These are phyloP conservation scores for Coturnix japonica DNA, from an alignment of 2,113 vertebrate genomes.

Conservation along the genomic window DNA sequence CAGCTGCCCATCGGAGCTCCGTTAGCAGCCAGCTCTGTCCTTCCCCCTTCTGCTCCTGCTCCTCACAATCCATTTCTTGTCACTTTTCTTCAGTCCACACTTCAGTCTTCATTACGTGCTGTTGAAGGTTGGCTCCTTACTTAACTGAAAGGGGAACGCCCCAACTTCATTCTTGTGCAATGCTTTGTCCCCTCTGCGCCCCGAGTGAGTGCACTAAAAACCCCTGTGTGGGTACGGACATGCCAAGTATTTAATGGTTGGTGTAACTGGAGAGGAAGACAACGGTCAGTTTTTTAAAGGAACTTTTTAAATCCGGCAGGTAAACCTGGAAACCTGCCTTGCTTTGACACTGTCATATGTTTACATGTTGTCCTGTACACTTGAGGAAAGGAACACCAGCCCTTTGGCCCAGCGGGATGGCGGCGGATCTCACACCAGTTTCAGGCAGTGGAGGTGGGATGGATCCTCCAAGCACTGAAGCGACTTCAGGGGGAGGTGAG, in stretches of 20 bases:
- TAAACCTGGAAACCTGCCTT: constrained; percentile 33
- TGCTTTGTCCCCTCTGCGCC: constrained; percentile 50
- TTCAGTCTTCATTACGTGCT: constrained; percentile 4
- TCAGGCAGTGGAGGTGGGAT: background rate
- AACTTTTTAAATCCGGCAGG: constrained; percentile 63
- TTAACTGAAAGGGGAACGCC: background rate
- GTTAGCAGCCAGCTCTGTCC: constrained; percentile 46
- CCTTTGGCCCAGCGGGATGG: background rate
- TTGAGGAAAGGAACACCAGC: constrained; percentile 62
- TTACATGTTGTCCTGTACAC: constrained; percentile 74
- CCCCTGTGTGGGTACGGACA: constrained; percentile 47
- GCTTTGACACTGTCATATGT: constrained; percentile 70
- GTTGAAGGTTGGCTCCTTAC: constrained; percentile 35
- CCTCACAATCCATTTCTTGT: constrained; percentile 55
- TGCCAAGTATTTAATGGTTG: constrained; percentile 25
- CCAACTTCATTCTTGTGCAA: constrained; percentile 14
- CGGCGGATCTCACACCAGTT: background rate
- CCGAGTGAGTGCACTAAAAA: constrained; percentile 28
- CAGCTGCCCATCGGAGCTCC: constrained; percentile 42
- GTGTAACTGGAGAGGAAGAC: constrained; percentile 19
- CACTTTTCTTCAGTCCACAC: constrained; percentile 34
- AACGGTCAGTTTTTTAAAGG: constrained; percentile 57
- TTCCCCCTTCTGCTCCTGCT: constrained; percentile 52
- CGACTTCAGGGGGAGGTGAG: background rate
- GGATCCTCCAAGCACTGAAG: background rate